Evolutionary conservation across 1,140 invertebrate species (phyloP).

Genomic region (Rhagoletis pomonella): DNA sequence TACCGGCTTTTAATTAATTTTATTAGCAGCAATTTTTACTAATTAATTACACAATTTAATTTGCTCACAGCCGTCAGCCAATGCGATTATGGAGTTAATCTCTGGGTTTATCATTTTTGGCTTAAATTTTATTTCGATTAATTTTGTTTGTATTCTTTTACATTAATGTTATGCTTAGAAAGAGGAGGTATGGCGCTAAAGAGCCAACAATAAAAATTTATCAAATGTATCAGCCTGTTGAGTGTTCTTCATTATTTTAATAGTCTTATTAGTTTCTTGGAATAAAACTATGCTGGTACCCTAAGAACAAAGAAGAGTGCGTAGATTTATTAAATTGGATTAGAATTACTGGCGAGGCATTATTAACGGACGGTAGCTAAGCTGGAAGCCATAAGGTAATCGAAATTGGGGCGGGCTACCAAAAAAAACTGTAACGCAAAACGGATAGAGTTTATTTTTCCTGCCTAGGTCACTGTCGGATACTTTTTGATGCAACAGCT

Average conservation of each 20-base stretch:
- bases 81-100: not conserved
- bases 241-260: not conserved
- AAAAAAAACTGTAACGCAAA: no score
- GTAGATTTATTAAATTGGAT: no score
- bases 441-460: no score
- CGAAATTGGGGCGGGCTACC: no score
- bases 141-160: not conserved
- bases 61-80: not conserved
- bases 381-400: no score
- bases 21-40: not conserved
- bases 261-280: not conserved
- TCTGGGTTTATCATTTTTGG: not conserved
- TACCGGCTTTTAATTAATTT: not conserved
- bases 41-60: slow-evolving; percentile 22
- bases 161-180: not conserved
- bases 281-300: no score
- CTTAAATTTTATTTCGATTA: slow-evolving; percentile 1
- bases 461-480: no score
- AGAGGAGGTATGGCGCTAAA: not conserved
- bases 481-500: no score
- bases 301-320: no score
- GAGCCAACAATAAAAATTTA: slow-evolving; percentile 8
- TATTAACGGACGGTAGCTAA: no score
- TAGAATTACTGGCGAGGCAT: no score
- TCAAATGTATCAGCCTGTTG: not conserved